Base-by-base conservation (phyloP, 2,113 vertebrate species). In the Onychostoma macrolepis region DNA sequence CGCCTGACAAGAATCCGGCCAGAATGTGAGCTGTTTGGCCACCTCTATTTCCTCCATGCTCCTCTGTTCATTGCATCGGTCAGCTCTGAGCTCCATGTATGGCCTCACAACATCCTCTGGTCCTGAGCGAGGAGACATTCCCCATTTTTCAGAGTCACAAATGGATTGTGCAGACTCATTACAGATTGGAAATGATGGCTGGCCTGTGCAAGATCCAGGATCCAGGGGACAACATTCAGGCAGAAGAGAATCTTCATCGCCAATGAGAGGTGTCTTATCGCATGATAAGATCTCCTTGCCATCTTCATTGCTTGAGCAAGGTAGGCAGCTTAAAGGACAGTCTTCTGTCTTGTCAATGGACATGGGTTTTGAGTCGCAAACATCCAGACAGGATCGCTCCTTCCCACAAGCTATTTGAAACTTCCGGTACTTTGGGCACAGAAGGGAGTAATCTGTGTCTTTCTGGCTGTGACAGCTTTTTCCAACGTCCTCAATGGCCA, bases 371-470 rank as follows among this genome's bases (percentile, higher is more conserved):
- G 92, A 71, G 85, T 0, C 87, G 8, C 91, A 91, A 78, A 92
- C 93, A 48, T 93, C 93, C 76, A 93, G 11, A 12, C 91, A 92
- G 80, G 93, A 88, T 92, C 92, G 92, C 88, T 95, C 95, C 28
- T 89, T 97, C 79, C 95, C 95, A 76, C 96, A 98, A 12, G 97
- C 97, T 11, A 96, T 94, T 88, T 97, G 97, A 91, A 97, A 97
- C 89, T 98, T 98, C 72, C 98, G 96, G 79, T 99, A 98, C 86
- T 98, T 98, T 26, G 96, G 97, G 84, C 96, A 97, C 1, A 96
- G 93, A 24, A 92, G 93, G 6, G 96, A 94, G 85, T 89, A 88
- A 26, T 92, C 92, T 30, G 91, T 85, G 74, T 24, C 7, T 85
- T 33, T 91, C 87, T n/a, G 91, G 91, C 85, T 94, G 24, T 67